Evolutionary conservation across 2,888 invertebrate species (phyloP), one percentile per base, ranked within the genome.

Genomic region (Morinoia aosen): DNA sequence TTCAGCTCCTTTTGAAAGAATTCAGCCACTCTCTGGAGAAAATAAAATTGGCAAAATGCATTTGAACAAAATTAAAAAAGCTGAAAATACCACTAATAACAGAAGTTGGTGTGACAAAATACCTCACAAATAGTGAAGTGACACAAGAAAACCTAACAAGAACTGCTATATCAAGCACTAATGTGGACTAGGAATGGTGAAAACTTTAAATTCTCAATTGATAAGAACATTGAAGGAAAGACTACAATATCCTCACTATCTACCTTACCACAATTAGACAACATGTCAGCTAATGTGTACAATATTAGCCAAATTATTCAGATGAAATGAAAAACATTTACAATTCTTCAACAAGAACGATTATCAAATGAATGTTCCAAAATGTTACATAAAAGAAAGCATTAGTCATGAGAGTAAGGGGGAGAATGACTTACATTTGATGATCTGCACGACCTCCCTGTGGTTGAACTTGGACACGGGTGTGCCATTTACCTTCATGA

Each of bases 371-470:
- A 76, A 76, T 76, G 25, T 76, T 76, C 8, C 3, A 16, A 19
- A 33, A 76, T 76, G 64, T 12, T 64, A 25, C 33, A 33, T 3
- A 76, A 16, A 76, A 12, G 25, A 3, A 19, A 33, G 16, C 33
- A 25, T 33, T 33, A 10, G 16, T 2, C 7, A 19, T 33, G 40
- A 10, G 12, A 93, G 33, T 90, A 33, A 56, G 88, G 39, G 57
- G 16, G 39, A 39, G 16, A 11, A 25, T 39, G 48, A 96, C 96
- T 96, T 95, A 96, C 96, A 96, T 94, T 96, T 96, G 57, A 96
- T 96, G 40, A 96, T 96, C 91, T 96, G 96, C 58, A 96, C 96
- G 57, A 96, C 96, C 94, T 96, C 96, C 95, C 95, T 96, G 95
- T 96, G 96, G 95, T 96, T 96, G 96, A 96, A 93, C 95, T 96